Evolutionary conservation across 2,888 invertebrate species (phyloP).

Genomic region (Cataglyphis rosenhaueri): DNA sequence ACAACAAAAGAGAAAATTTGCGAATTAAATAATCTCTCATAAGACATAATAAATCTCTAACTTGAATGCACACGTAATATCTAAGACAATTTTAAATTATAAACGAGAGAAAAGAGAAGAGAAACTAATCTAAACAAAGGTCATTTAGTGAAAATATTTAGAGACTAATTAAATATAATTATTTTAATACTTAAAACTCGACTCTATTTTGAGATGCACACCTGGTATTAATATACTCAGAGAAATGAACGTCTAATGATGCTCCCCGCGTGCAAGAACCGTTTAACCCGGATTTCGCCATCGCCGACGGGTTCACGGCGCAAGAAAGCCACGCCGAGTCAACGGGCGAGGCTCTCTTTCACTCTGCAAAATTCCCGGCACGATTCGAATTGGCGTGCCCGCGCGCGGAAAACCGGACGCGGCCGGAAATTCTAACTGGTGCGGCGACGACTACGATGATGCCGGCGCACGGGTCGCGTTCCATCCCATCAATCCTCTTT

Average conservation of each 20-base stretch:
- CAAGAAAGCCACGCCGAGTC: slow-evolving; percentile 31
- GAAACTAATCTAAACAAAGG: not conserved
- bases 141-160: slow-evolving; percentile 36
- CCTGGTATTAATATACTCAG: slow-evolving; percentile 38
- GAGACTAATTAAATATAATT: slow-evolving; percentile 4
- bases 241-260: slow-evolving; percentile 58
- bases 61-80: not conserved
- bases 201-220: slow-evolving; percentile 1
- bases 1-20: not conserved
- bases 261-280: slow-evolving; percentile 55
- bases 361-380: slow-evolving; percentile 54
- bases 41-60: not conserved
- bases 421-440: slow-evolving; percentile 31
- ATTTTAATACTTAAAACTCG: slow-evolving; percentile 3
- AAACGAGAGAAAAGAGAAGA: not conserved
- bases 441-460: not conserved
- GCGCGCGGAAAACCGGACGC: not conserved
- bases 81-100: not conserved
- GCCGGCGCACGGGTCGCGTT: not conserved
- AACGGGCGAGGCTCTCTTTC: slow-evolving; percentile 18
- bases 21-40: not conserved
- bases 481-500: not conserved
- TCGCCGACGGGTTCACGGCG: slow-evolving; percentile 34
- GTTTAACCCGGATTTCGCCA: slow-evolving; percentile 67
- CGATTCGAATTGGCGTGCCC: slow-evolving; percentile 44